These are phyloP conservation scores for Magallana nippona DNA, from an alignment of 2,888 invertebrate genomes.

Conservation along the genomic window DNA sequence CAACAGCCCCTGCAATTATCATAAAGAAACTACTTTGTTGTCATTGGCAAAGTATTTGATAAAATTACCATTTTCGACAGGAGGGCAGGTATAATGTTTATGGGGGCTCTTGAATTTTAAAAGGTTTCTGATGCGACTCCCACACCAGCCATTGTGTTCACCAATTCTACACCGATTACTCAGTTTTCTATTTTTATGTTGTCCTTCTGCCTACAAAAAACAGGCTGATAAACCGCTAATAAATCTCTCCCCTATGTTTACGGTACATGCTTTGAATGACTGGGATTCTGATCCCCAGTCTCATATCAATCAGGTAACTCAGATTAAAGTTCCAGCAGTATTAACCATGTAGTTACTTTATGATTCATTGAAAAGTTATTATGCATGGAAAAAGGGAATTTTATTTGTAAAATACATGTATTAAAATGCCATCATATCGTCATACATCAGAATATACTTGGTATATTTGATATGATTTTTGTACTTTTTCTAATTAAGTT, in stretches of 20 bases:
- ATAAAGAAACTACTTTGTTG: constrained; percentile 7
- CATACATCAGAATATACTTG: too few relatives aligned
- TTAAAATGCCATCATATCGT: too few relatives aligned
- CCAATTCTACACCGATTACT: constrained; percentile 13
- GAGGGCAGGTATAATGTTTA: not conserved
- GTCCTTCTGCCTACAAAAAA: not conserved
- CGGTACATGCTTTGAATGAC: not conserved
- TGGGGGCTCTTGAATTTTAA: not conserved
- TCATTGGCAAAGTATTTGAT: constrained; percentile 25
- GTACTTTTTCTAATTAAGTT: too few relatives aligned
- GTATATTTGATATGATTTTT: too few relatives aligned
- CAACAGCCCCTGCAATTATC: not conserved
- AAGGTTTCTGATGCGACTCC: constrained; percentile 7
- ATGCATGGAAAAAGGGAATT: too few relatives aligned
- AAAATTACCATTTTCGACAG: constrained; percentile 11
- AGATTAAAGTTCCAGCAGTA: too few relatives aligned
- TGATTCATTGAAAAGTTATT: too few relatives aligned
- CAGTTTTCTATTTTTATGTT: constrained; percentile 20
- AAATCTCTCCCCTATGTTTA: not conserved
- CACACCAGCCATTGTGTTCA: not conserved
- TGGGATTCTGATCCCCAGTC: not conserved
- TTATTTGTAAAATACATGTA: too few relatives aligned
- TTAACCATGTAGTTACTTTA: too few relatives aligned
- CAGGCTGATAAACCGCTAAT: not conserved
- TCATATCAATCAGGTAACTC: not conserved